phyloP scores from a whole-genome alignment of 2,888 invertebrate species.

The Perithous albicinctus region DNA sequence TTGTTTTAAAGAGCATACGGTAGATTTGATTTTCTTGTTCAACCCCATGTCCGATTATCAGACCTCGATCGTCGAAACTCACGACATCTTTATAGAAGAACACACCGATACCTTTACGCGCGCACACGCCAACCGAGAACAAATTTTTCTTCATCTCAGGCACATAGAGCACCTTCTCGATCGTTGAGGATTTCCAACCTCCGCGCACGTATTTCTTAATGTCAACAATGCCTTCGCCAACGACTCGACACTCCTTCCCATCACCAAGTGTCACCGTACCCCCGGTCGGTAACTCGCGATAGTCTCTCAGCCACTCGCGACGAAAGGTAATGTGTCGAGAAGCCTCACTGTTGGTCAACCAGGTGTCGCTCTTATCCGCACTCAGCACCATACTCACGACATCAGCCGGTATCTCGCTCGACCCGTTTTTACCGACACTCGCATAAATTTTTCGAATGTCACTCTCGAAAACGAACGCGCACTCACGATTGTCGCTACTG shows the following conservation, averaged over 20 bases:
- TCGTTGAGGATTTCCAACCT: not conserved
- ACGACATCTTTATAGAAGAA: no score
- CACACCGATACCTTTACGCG: conserved; percentile 48
- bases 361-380: conserved; percentile 9
- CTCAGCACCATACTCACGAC: not conserved
- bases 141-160: conserved; percentile 68
- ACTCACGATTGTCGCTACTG: conserved; percentile 21
- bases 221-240: not conserved
- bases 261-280: conserved; percentile 17
- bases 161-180: conserved; percentile 69
- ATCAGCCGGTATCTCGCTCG: not conserved
- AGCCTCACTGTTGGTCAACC: conserved; percentile 42
- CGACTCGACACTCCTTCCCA: conserved; percentile 3
- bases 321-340: conserved; percentile 13
- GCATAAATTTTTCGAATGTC: not conserved
- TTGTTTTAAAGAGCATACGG: conserved; percentile 44
- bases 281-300: not conserved
- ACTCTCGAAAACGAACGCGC: conserved; percentile 30
- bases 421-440: not conserved
- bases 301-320: not conserved
- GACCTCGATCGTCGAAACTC: conserved; percentile 1
- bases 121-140: conserved; percentile 67
- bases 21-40: conserved; percentile 56
- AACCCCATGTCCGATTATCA: conserved; percentile 41
- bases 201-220: not conserved